Percentiles rank a stretch among this genome's conserved stretches.
phyloP scores from a whole-genome alignment of 1,140 invertebrate species.

The Aphelinus certus region DNA sequence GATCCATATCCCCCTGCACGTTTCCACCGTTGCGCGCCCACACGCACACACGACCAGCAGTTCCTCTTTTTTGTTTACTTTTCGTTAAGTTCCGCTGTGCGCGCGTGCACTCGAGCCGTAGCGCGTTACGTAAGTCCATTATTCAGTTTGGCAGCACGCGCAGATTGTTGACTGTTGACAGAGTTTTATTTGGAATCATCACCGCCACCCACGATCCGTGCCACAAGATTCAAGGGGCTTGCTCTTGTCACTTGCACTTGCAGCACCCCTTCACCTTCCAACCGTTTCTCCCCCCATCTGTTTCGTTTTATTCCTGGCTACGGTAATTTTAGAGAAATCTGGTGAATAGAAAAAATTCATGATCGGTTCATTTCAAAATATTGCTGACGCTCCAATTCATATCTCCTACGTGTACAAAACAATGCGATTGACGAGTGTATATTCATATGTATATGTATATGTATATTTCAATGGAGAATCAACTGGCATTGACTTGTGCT shows the following conservation, averaged over 20 bases:
- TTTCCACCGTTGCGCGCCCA: background rate
- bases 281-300: background rate
- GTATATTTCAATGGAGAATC: background rate
- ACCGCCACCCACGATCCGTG: background rate
- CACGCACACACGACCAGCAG: background rate
- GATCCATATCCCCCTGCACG: background rate
- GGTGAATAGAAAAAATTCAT: background rate
- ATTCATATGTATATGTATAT: background rate
- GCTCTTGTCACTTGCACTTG: too few relatives aligned
- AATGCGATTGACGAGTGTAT: too few relatives aligned
- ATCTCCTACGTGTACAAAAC: too few relatives aligned
- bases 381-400: background rate
- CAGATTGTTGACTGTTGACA: constrained; percentile 10
- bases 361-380: background rate
- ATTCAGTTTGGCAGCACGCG: background rate
- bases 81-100: background rate
- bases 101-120: background rate
- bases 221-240: too few relatives aligned
- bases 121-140: constrained; percentile 3
- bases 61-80: constrained; percentile 2
- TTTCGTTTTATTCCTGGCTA: background rate
- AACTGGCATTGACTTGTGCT: background rate
- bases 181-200: constrained; percentile 11
- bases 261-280: background rate
- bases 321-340: too few relatives aligned